Conservation (phyloP, 23 tunicate species). For the Trididemnum clinides region DNA sequence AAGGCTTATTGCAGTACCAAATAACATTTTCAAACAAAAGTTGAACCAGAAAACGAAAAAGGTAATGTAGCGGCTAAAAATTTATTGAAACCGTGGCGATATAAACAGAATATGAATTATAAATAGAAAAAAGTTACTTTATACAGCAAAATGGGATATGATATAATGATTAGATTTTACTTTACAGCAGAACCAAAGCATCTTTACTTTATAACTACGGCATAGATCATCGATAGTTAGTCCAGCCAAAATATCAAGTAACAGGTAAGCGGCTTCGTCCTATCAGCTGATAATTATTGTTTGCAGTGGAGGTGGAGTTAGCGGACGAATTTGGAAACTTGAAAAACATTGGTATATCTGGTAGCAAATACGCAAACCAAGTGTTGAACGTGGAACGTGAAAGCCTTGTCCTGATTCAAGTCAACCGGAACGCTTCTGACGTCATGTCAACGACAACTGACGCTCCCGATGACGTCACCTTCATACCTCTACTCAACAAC, state of each 20-base stretch:
- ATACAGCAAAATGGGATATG: too few species aligned
- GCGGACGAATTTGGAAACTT: constrained; percentile 71
- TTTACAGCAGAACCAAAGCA: too few species aligned
- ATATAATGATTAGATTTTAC: too few species aligned
- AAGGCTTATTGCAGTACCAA: too few species aligned
- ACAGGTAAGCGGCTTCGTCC: too few species aligned
- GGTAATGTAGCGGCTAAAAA: too few species aligned
- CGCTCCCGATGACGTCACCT: constrained; percentile 47
- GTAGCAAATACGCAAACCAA: constrained; percentile 64
- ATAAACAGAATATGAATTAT: too few species aligned
- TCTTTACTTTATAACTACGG: neutral
- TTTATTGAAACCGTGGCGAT: too few species aligned
- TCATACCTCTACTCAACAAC: constrained; percentile 74
- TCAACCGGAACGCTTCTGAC: constrained; percentile 22
- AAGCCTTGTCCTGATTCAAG: constrained; percentile 61
- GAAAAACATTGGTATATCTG: constrained; percentile 47
- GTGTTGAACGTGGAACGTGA: constrained; percentile 69
- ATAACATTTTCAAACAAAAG: too few species aligned
- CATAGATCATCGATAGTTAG: neutral
- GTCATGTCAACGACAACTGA: neutral
- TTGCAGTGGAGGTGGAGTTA: constrained; percentile 76
- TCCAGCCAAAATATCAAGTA: neutral
- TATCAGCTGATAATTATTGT: too few species aligned
- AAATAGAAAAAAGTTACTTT: too few species aligned
- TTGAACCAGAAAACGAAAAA: too few species aligned